Evolutionary conservation across 1,140 invertebrate genomes (phyloP), one percentile per base, ranked within the genome.

Genomic region (Heliothis virescens): DNA sequence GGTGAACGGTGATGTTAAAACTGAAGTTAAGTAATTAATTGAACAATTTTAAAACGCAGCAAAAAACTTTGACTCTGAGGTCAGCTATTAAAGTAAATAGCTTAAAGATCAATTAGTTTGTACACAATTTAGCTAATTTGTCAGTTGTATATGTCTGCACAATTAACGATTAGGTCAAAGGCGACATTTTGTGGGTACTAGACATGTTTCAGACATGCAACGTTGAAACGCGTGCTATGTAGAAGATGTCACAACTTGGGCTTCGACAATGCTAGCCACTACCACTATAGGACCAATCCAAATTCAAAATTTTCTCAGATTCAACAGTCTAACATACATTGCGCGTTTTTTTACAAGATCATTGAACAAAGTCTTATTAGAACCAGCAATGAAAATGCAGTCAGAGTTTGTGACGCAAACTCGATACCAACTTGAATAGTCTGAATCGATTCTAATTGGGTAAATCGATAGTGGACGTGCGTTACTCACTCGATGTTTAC

Each of bases 371-470:
- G 2, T 13, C 4, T 26, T 13, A 15, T 29, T n/a, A 53, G 16
- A 76, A 18, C 1, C 9, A 16, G 74, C n/a, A 63, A 65, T 76
- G 60, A 26, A 48, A n/a, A n/a, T 4, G 5, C 2, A 18, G 1
- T 15, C 5, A 10, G 1, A 12, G 4, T 65, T 76, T 34, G 5
- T 48, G 16, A 3, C 48, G 21, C 15, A 15, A 16, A 65, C 29
- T 52, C 16, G 48, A 34, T 52, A 50, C 16, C 3, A 53, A 26
- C 18, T 63, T 16, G 18, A 53, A 48, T 12, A 50, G 41, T n/a
- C 81, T 85, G 81, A 87, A 88, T 87, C 81, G 88, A 83, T 87
- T 87, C 87, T 89, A 89, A 90, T 89, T 89, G 85, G 86, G 82
- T 85, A 89, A 89, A 90, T 86, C 77, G 80, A 87, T 88, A 75